Evolutionary conservation across 2,113 vertebrate species (phyloP).

Genomic region (Podilymbus podiceps): DNA sequence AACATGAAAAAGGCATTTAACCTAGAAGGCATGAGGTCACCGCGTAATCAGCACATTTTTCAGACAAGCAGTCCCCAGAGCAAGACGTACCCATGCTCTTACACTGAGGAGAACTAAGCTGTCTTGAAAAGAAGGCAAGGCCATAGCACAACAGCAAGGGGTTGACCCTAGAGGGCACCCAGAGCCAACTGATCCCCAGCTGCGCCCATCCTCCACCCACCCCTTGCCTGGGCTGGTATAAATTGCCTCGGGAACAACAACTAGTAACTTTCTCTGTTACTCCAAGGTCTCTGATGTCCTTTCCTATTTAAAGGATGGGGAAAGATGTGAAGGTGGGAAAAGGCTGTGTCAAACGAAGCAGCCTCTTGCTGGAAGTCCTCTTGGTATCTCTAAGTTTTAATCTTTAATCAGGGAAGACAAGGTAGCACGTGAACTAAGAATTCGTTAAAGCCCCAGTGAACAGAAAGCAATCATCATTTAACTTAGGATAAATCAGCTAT

Average conservation of each 20-base stretch:
- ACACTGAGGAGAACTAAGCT: not conserved
- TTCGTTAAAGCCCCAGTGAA: not conserved
- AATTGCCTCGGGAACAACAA: not conserved
- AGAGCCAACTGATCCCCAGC: not conserved
- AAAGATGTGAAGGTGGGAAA: not conserved
- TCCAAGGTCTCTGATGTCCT: not conserved
- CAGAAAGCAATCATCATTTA: not conserved
- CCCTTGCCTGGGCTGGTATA: not conserved
- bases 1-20: not conserved
- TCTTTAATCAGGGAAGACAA: constrained; percentile 14
- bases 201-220: not conserved
- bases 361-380: not conserved
- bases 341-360: not conserved
- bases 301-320: not conserved
- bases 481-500: not conserved
- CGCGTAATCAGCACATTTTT: not conserved
- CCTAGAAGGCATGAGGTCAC: not conserved
- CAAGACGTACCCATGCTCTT: not conserved
- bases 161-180: not conserved
- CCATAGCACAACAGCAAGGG: not conserved
- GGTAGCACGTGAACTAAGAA: not conserved
- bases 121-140: not conserved
- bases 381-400: not conserved
- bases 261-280: not conserved
- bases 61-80: not conserved